Percentiles rank a stretch among this genome's conserved stretches.
Conservation (phyloP, 2,797 vertebrate species). For the Tympanoctomys barrerae region DNA sequence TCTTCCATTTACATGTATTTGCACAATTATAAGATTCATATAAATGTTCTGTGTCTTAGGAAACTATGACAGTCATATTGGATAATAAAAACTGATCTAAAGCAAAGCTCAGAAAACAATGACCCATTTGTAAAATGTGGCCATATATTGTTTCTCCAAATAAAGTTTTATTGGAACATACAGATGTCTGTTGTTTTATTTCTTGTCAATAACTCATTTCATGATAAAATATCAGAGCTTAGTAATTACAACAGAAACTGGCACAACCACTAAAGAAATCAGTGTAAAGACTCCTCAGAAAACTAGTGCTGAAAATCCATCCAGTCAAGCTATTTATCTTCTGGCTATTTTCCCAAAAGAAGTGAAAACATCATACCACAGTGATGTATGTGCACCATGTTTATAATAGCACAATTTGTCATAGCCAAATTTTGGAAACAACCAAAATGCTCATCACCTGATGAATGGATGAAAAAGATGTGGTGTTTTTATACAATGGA, state of each 20-base stretch:
- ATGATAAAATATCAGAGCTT: neutral
- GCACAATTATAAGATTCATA: constrained; percentile 3
- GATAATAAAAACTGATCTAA: constrained; percentile 29
- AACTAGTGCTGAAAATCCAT: too few relatives aligned
- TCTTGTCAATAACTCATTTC: neutral
- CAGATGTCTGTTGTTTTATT: neutral
- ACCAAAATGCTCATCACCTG: too few relatives aligned
- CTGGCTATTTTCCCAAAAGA: too few relatives aligned
- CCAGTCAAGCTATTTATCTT: too few relatives aligned
- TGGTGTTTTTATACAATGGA: too few relatives aligned
- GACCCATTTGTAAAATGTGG: neutral
- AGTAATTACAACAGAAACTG: neutral
- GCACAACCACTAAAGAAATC: too few relatives aligned
- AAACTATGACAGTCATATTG: neutral
- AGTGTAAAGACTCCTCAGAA: too few relatives aligned
- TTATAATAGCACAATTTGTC: too few relatives aligned
- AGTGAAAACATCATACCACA: too few relatives aligned
- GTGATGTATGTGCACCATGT: too few relatives aligned
- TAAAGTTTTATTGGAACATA: constrained; percentile 48
- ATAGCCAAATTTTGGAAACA: too few relatives aligned
- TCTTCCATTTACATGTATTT: constrained; percentile 4
- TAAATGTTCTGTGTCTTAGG: constrained; percentile 10
- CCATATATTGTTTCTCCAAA: neutral
- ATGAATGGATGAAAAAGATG: too few relatives aligned
- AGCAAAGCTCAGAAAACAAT: neutral